Percentiles rank a stretch among this genome's conserved stretches.
phyloP scores from a whole-genome alignment of 2,888 invertebrate species.

The Zeuzera pyrina region DNA sequence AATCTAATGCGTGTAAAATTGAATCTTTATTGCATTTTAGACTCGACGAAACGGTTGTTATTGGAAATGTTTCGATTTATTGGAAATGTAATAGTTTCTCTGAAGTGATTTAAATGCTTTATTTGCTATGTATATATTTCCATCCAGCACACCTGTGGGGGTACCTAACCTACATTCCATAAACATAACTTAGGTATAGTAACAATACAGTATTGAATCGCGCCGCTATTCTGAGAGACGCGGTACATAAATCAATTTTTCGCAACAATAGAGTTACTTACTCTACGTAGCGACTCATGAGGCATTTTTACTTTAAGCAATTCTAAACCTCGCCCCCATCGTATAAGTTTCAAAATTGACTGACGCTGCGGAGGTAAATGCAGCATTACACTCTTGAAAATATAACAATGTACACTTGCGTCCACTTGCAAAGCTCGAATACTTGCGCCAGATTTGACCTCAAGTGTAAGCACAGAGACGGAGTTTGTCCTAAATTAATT shows the following conservation, averaged over 20 bases:
- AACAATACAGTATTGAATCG: background rate
- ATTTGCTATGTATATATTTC: too few relatives aligned
- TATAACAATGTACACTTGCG: slow-evolving; percentile 62
- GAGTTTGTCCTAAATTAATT: slow-evolving; percentile 9
- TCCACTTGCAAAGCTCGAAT: slow-evolving; percentile 48
- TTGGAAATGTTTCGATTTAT: too few relatives aligned
- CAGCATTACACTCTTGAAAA: slow-evolving; percentile 14
- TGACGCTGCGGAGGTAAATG: background rate
- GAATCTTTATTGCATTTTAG: too few relatives aligned
- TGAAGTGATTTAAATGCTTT: too few relatives aligned
- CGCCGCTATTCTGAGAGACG: slow-evolving; percentile 38
- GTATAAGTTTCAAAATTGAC: background rate
- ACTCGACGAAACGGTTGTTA: too few relatives aligned
- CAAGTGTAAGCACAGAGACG: slow-evolving; percentile 37
- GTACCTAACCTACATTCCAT: slow-evolving; percentile 2
- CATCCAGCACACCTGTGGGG: too few relatives aligned
- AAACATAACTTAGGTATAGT: background rate
- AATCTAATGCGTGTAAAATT: too few relatives aligned
- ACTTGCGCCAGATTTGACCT: slow-evolving; percentile 56
- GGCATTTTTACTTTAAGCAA: background rate
- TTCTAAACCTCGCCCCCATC: too few relatives aligned
- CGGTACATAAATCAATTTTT: slow-evolving; percentile 69
- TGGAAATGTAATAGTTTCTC: too few relatives aligned
- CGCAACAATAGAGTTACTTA: slow-evolving; percentile 54
- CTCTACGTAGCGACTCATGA: too few relatives aligned